phyloP scores from a whole-genome alignment of 2,888 invertebrate species.

The Trypoxylon attenuatum region DNA sequence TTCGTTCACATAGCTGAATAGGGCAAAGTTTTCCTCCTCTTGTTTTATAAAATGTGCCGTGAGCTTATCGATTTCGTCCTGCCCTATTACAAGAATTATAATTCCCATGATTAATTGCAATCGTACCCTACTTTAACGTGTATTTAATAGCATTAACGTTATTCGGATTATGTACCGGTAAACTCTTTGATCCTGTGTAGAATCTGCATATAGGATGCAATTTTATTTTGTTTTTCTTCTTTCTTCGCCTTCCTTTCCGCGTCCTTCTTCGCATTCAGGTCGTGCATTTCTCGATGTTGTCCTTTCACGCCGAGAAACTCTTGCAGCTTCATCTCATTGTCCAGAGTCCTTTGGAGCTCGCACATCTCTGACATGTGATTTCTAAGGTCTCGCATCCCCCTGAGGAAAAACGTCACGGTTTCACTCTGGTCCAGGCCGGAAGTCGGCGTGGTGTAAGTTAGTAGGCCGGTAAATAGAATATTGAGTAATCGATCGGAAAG shows the following conservation, averaged over 20 bases:
- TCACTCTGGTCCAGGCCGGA: constrained; percentile 12
- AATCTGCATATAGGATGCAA: constrained; percentile 85
- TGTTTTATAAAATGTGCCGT: constrained; percentile 86
- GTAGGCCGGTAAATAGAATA: constrained; percentile 13
- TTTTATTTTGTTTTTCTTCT: constrained; percentile 82
- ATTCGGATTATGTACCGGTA: constrained; percentile 59
- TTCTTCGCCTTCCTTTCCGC: constrained; percentile 82
- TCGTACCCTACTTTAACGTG: not conserved
- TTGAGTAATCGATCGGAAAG: constrained; percentile 22
- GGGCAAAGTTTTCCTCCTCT: constrained; percentile 93
- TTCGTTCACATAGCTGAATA: constrained; percentile 93
- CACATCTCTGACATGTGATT: constrained; percentile 85
- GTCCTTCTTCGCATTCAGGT: constrained; percentile 84
- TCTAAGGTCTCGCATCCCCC: constrained; percentile 76
- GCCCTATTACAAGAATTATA: constrained; percentile 69
- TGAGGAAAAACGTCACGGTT: constrained; percentile 55
- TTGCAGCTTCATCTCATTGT: constrained; percentile 89
- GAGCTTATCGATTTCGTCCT: constrained; percentile 81
- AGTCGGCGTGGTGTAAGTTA: constrained; percentile 6
- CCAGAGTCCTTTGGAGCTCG: constrained; percentile 88
- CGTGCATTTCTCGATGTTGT: constrained; percentile 84
- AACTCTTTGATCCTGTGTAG: constrained; percentile 82
- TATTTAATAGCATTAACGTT: not conserved
- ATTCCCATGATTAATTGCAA: not conserved
- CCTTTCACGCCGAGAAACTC: constrained; percentile 91